Evolutionary conservation across 2,113 vertebrate species (phyloP), one percentile per base, ranked within the genome.

Genomic region (Bufo bufo): DNA sequence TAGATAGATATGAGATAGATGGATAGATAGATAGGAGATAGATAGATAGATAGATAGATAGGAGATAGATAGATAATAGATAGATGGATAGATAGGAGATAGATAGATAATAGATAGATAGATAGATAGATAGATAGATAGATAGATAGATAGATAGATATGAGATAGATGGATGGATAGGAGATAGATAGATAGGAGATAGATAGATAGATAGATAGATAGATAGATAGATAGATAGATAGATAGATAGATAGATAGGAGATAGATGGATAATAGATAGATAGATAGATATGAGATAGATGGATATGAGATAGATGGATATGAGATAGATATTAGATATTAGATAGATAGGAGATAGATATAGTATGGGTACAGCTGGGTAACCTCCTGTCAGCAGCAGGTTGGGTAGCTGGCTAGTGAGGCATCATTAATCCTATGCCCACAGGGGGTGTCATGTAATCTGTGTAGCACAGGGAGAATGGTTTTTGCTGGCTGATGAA

Each of bases 361-460:
- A 47, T 74, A 49, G 71, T 8, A 9, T 47, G 43, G 69, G 43
- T 74, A 17, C 6, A 47, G 71, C 71, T 74, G 43, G 71, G 14
- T 72, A 33, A 33, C 69, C 13, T 45, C 11, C 16, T 72, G 33
- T 43, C 6, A 74, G 71, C 6, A 74, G 71, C 14, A 47, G 8
- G 66, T 16, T 87, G 81, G 20, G 66, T 84, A 87, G 87, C 85
- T 79, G 85, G 61, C 85, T 79, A 79, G 49, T 69, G 77, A 61
- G 85, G 13, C 61, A 65, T 80, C 50, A 79, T 78, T 86, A 77
- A 63, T 69, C 72, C 52, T 50, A 74, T 63, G 58, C 86, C 86
- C 86, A 75, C 52, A 78, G 66, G 86, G 77, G 56, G 66, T 82
- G 79, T 61, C 66, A 82, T 74, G 72, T 75, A 49, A 72, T 74